These are phyloP conservation scores for Sarcophilus harrisii DNA, from an alignment of 2,797 vertebrate species.

Conservation along the genomic window DNA sequence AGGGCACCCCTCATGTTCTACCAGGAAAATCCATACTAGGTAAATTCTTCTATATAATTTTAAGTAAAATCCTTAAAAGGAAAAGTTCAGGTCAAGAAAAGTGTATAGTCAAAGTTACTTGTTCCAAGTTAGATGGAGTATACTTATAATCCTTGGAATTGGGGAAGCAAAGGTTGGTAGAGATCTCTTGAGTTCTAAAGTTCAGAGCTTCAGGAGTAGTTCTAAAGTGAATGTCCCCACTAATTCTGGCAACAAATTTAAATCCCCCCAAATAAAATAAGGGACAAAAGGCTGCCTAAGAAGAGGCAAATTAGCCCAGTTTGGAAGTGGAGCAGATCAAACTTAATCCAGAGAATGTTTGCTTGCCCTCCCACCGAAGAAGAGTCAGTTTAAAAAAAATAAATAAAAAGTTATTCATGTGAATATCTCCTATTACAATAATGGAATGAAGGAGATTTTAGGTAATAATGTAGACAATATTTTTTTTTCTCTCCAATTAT, in stretches of 20 bases:
- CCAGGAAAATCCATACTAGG: not conserved
- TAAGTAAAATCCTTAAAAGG: not conserved
- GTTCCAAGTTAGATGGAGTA: not conserved
- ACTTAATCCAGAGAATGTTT: not conserved
- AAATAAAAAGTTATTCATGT: not conserved
- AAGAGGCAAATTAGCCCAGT: not conserved
- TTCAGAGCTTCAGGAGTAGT: not conserved
- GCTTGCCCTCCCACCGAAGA: not conserved
- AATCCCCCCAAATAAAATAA: not conserved
- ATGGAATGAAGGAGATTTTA: not conserved
- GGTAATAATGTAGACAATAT: not conserved
- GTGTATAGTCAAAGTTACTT: not conserved
- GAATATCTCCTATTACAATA: not conserved
- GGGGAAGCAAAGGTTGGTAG: not conserved
- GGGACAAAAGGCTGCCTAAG: not conserved
- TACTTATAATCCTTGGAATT: not conserved
- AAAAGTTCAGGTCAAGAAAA: not conserved
- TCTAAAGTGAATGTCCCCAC: not conserved
- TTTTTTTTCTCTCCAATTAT: not conserved
- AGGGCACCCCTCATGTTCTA: not conserved
- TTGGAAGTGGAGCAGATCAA: not conserved
- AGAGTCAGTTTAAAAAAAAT: not conserved
- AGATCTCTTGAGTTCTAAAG: not conserved
- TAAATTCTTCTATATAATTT: not conserved
- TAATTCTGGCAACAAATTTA: not conserved